These are phyloP conservation scores for Emydura subglobosa DNA, from an alignment of 2,113 vertebrate genomes.

Conservation along the genomic window DNA sequence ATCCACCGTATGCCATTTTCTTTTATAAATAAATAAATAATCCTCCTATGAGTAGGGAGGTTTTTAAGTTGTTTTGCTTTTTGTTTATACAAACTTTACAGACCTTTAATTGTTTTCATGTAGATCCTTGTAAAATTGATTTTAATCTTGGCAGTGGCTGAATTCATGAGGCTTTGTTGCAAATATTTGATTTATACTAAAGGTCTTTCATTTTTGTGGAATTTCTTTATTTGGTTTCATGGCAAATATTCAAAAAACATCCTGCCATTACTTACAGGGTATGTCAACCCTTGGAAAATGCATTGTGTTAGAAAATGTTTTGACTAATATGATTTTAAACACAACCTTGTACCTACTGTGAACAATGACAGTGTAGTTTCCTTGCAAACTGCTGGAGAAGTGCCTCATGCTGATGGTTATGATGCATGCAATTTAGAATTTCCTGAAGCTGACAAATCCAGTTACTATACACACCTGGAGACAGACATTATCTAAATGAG, in stretches of 20 bases:
- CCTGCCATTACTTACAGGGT: neutral
- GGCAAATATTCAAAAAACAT: neutral
- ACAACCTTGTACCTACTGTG: neutral
- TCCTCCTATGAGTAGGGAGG: neutral
- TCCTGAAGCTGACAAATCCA: neutral
- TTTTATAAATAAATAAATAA: neutral
- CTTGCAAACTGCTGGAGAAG: neutral
- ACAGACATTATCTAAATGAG: neutral
- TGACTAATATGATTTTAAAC: neutral
- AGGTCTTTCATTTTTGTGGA: neutral
- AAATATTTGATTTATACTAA: neutral
- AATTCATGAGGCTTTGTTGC: neutral
- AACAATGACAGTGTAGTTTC: neutral
- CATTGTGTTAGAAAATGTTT: neutral
- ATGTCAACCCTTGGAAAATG: neutral
- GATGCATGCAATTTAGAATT: neutral
- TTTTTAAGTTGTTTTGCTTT: neutral
- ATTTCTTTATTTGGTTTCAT: neutral
- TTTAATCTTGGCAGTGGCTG: neutral
- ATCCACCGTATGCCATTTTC: neutral
- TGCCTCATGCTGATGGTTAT: neutral
- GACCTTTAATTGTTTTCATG: neutral
- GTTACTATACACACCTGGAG: neutral
- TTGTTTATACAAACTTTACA: neutral
- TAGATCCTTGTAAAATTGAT: neutral